A percentile compares a stretch with the other conserved stretches of the same genome.
Evolutionary conservation across 1,140 invertebrate species (phyloP).

Genomic region (Delia radicum): DNA sequence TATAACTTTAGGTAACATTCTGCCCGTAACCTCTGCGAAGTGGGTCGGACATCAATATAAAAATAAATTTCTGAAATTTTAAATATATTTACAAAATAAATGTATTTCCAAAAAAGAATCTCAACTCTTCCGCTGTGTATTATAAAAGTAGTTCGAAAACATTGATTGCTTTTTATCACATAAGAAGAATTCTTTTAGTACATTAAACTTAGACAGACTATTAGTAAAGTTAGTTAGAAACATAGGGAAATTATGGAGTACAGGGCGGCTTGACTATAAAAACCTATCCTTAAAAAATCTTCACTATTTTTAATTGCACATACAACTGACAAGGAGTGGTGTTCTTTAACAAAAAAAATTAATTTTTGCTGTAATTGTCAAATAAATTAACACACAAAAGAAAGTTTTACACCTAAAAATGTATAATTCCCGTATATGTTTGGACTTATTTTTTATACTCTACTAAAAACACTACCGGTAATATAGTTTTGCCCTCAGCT

Average conservation of each 20-base stretch:
- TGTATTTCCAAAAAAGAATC: too few relatives aligned
- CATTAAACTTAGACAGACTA: not conserved
- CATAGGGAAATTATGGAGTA: not conserved
- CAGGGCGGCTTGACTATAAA: not conserved
- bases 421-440: not conserved
- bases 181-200: too few relatives aligned
- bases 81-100: too few relatives aligned
- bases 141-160: too few relatives aligned
- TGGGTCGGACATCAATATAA: too few relatives aligned
- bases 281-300: not conserved
- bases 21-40: too few relatives aligned
- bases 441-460: not conserved
- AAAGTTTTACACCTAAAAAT: not conserved
- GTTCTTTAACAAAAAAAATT: not conserved
- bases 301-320: not conserved
- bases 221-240: not conserved
- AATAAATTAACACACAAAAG: not conserved
- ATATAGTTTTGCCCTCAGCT: constrained; percentile 41
- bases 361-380: not conserved
- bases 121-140: too few relatives aligned
- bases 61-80: too few relatives aligned
- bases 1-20: too few relatives aligned
- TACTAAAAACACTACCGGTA: constrained; percentile 45
- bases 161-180: too few relatives aligned
- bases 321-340: not conserved